Percentiles rank a stretch among this genome's conserved stretches.
Evolutionary conservation across 2,113 vertebrate genomes (phyloP).

Genomic region (Sinocyclocheilus anshuiensis): DNA sequence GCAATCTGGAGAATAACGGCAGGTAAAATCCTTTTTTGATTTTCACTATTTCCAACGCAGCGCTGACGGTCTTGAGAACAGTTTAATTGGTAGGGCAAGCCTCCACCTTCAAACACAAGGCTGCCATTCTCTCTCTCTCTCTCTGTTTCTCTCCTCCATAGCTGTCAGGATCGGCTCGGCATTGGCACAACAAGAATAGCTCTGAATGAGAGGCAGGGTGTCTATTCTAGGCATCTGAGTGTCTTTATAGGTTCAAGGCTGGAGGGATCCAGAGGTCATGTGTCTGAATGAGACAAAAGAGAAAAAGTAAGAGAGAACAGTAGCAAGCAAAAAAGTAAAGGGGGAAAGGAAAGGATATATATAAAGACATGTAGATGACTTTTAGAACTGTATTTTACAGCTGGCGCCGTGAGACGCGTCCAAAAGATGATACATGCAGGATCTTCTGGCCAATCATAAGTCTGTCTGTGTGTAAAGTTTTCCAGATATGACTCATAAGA

Average conservation of each 20-base stretch:
- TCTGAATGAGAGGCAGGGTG: not conserved
- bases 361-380: slow-evolving; percentile 17
- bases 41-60: slow-evolving; percentile 1
- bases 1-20: not conserved
- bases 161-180: slow-evolving; percentile 10
- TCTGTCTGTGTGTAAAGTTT: slow-evolving; percentile 14
- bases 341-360: not conserved
- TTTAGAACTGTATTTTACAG: not conserved
- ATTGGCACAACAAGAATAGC: slow-evolving; percentile 23
- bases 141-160: not conserved
- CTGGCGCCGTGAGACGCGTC: not conserved
- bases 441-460: slow-evolving; percentile 2
- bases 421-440: slow-evolving; percentile 12
- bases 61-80: not conserved
- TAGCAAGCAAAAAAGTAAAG: not conserved
- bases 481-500: slow-evolving; percentile 26
- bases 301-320: not conserved
- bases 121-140: slow-evolving; percentile 1
- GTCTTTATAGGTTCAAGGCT: not conserved
- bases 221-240: slow-evolving; percentile 18
- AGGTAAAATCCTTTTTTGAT: not conserved
- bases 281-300: slow-evolving; percentile 25
- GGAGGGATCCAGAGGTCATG: not conserved
- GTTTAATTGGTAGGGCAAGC: slow-evolving; percentile 26
- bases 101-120: slow-evolving; percentile 7